phyloP scores from a whole-genome alignment of 1,140 invertebrate species.

The Trigoniulus corallinus region DNA sequence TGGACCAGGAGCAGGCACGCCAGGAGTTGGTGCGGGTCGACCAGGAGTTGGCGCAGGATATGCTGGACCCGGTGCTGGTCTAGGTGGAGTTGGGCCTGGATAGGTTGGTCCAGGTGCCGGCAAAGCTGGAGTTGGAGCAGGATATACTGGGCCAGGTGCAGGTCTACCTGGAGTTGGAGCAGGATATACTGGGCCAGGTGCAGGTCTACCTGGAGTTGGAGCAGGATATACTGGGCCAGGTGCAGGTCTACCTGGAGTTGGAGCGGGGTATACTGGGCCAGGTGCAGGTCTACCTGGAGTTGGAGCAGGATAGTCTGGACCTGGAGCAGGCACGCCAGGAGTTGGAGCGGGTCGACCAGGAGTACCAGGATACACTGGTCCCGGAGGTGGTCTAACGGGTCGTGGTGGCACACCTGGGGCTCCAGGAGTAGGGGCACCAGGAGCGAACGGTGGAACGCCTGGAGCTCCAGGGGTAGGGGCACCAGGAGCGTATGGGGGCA shows the following conservation, averaged over 20 bases:
- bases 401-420: no score
- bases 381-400: no score
- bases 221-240: not conserved
- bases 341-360: no score
- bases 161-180: not conserved
- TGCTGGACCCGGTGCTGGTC: not conserved
- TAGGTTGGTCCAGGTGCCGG: not conserved
- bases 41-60: not conserved
- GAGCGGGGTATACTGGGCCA: not conserved
- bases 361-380: no score
- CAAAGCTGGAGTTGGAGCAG: not conserved
- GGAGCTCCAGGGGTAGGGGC: no score
- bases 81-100: not conserved
- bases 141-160: not conserved
- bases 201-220: not conserved
- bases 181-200: not conserved
- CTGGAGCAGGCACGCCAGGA: not conserved
- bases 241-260: not conserved
- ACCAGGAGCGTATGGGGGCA: no score
- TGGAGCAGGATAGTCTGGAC: not conserved
- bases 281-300: not conserved
- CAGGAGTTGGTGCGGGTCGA: not conserved
- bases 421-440: no score
- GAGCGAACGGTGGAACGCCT: no score
- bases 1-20: not conserved